Percentiles rank a stretch among this genome's conserved stretches.
Evolutionary conservation across 1,140 invertebrate genomes (phyloP).

Genomic region (Bathynomus jamesi): DNA sequence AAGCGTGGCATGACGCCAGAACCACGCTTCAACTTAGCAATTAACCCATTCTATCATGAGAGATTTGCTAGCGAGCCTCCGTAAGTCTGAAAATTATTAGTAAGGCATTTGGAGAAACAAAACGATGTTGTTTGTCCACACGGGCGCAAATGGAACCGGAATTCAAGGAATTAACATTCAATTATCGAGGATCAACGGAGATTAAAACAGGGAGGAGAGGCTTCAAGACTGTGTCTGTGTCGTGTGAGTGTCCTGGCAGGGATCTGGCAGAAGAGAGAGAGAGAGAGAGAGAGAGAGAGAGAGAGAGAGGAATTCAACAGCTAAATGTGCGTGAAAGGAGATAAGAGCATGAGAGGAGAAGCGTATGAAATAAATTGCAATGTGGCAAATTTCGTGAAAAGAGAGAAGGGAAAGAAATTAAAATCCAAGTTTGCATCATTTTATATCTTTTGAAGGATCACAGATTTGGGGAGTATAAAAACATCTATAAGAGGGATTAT

Average conservation of each 20-base stretch:
- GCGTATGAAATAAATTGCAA: too few species aligned
- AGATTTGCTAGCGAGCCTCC: background rate
- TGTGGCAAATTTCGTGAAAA: too few species aligned
- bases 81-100: background rate
- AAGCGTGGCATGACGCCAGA: background rate
- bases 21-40: background rate
- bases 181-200: background rate
- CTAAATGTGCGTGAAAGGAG: too few species aligned
- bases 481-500: too few species aligned
- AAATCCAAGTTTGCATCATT: too few species aligned
- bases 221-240: background rate
- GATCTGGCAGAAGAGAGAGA: background rate
- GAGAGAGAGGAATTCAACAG: too few species aligned
- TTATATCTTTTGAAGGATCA: too few species aligned
- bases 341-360: too few species aligned
- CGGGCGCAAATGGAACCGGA: background rate
- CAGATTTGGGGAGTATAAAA: too few species aligned
- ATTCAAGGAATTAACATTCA: background rate
- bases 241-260: background rate
- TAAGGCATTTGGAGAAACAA: background rate
- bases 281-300: background rate
- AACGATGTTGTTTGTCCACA: background rate
- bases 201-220: background rate
- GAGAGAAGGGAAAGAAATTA: too few species aligned
- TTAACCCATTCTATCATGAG: conserved; percentile 1